These are phyloP conservation scores for Theretra japonica DNA, from an alignment of 2,888 invertebrate species.

Conservation along the genomic window DNA sequence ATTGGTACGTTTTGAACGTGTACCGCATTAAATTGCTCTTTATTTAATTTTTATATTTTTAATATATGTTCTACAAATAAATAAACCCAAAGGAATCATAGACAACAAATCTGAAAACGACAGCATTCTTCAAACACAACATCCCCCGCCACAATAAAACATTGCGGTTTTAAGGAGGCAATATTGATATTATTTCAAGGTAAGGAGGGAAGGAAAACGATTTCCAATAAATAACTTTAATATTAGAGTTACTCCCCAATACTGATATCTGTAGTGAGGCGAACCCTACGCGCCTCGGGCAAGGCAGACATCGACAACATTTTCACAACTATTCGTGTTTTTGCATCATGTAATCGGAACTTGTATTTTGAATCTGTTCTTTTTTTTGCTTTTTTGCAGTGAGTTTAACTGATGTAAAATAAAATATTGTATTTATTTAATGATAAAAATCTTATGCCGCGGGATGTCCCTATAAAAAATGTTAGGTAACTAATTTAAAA, in stretches of 20 bases:
- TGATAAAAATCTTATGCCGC: no score
- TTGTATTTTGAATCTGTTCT: not conserved
- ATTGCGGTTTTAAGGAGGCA: slow-evolving; percentile 25
- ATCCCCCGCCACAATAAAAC: slow-evolving; percentile 13
- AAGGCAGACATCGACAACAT: slow-evolving; percentile 64
- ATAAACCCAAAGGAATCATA: not conserved
- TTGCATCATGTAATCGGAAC: not conserved
- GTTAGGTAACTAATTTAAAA: no score
- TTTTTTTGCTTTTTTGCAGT: not conserved
- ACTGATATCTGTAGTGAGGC: slow-evolving; percentile 79
- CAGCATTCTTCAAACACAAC: not conserved
- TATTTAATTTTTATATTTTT: no score
- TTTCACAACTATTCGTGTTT: slow-evolving; percentile 38
- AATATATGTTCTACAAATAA: not conserved
- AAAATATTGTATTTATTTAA: no score
- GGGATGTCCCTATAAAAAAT: no score
- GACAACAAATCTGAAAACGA: not conserved
- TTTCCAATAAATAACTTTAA: slow-evolving; percentile 83
- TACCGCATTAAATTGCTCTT: no score
- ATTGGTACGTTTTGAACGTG: no score
- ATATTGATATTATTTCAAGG: slow-evolving; percentile 64
- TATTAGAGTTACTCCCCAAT: slow-evolving; percentile 80
- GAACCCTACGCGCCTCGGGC: slow-evolving; percentile 74
- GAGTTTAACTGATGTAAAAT: no score
- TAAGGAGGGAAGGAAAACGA: slow-evolving; percentile 71